These are phyloP conservation scores for Tangara arthus DNA, from an alignment of 2,797 vertebrate genomes.

Conservation along the genomic window DNA sequence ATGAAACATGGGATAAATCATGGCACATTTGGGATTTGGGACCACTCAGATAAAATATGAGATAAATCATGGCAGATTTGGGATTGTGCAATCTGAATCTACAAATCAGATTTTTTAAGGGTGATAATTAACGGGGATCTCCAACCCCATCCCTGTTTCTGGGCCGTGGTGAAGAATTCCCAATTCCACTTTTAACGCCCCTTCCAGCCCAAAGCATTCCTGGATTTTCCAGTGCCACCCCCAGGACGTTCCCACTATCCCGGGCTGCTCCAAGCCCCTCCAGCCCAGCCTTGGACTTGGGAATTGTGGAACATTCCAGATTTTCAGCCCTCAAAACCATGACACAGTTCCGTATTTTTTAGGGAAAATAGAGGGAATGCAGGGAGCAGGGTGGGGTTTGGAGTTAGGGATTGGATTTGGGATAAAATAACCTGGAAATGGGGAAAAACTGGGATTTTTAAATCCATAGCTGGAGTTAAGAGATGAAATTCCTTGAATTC, in stretches of 20 bases:
- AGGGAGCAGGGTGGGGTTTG: rapidly evolving
- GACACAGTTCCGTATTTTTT: rapidly evolving
- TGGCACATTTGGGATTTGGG: rapidly evolving
- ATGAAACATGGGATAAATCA: neutral
- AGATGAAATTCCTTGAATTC: neutral
- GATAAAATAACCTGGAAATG: neutral
- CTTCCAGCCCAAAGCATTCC: neutral
- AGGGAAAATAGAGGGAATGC: neutral
- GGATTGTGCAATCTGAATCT: neutral
- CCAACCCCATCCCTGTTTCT: rapidly evolving
- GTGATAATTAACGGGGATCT: neutral
- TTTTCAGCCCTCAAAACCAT: neutral
- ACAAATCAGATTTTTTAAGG: rapidly evolving
- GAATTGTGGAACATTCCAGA: neutral
- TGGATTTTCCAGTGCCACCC: neutral
- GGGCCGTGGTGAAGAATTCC: neutral
- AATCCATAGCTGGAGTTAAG: neutral
- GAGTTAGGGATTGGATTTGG: neutral
- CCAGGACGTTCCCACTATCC: rapidly evolving
- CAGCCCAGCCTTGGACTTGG: rapidly evolving
- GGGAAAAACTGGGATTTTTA: rapidly evolving
- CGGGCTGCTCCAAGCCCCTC: neutral
- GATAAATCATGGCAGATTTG: neutral
- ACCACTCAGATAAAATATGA: too few species aligned
- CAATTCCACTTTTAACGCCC: neutral